Evolutionary conservation across 2,797 vertebrate species (phyloP).

Genomic region (Chelidonichthys spinosus): DNA sequence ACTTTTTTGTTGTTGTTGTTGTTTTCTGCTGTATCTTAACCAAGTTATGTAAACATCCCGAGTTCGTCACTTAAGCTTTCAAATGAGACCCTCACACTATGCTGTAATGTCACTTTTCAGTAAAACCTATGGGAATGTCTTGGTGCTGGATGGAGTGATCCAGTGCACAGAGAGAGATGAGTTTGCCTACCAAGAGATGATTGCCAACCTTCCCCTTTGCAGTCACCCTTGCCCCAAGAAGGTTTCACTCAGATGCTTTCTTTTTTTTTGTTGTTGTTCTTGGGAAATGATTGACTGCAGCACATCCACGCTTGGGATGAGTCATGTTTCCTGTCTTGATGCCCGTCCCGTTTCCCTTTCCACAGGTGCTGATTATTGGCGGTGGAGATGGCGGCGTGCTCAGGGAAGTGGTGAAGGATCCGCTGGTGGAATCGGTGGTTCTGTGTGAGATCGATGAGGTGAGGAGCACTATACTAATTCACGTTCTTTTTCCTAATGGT

Average conservation of each 20-base stretch:
- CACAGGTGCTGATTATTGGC: slow-evolving; percentile 95
- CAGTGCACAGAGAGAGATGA: slow-evolving; percentile 98
- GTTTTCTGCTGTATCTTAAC: not conserved
- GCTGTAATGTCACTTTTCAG: slow-evolving; percentile 72
- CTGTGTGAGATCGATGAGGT: slow-evolving; percentile 99
- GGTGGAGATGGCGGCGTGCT: slow-evolving; percentile 96
- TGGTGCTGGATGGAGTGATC: slow-evolving; percentile 97
- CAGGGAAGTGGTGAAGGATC: slow-evolving; percentile 95
- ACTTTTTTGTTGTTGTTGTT: not conserved
- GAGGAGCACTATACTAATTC: slow-evolving; percentile 28
- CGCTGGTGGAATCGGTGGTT: slow-evolving; percentile 92
- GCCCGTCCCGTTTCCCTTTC: accelerated
- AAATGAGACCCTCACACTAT: not conserved
- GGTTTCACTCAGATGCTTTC: slow-evolving; percentile 75
- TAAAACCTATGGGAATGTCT: slow-evolving; percentile 96
- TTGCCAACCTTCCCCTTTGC: slow-evolving; percentile 94
- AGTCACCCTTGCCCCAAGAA: slow-evolving; percentile 95
- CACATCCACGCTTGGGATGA: accelerated
- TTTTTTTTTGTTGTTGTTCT: not conserved
- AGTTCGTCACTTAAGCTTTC: not conserved
- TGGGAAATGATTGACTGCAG: not conserved
- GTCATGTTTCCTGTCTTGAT: not conserved
- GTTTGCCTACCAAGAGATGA: slow-evolving; percentile 99
- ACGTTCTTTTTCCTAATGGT: not conserved
- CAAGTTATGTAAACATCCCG: not conserved